Percentiles rank a stretch among this genome's conserved stretches.
Evolutionary conservation across 2,113 vertebrate genomes (phyloP).

Genomic region (Pluvianellus socialis): DNA sequence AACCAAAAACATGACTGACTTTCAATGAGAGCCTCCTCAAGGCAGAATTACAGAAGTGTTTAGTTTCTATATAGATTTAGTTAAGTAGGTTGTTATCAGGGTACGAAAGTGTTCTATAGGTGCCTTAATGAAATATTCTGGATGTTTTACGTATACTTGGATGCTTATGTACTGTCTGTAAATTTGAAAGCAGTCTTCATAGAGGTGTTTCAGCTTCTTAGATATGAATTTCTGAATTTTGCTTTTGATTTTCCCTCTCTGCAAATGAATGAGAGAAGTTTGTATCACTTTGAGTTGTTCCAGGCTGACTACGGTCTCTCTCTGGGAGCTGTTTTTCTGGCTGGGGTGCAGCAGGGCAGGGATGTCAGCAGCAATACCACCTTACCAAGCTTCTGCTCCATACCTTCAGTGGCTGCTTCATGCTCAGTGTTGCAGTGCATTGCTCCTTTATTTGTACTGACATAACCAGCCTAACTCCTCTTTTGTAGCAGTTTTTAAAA

Average conservation of each 20-base stretch:
- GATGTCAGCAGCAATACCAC: neutral
- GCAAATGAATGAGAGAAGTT: neutral
- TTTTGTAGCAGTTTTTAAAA: neutral
- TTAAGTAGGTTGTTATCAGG: neutral
- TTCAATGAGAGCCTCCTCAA: neutral
- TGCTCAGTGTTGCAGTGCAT: neutral
- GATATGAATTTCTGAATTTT: neutral
- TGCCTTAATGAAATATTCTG: neutral
- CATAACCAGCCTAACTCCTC: neutral
- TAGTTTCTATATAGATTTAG: neutral
- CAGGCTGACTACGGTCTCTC: neutral
- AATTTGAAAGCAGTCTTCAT: neutral
- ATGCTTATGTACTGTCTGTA: neutral
- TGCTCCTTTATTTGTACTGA: neutral
- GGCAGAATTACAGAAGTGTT: neutral
- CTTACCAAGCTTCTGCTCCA: neutral
- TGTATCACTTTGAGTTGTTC: neutral
- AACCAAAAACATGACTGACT: neutral
- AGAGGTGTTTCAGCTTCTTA: neutral
- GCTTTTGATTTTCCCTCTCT: neutral
- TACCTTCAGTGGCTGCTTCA: neutral
- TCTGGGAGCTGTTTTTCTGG: neutral
- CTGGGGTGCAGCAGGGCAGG: neutral
- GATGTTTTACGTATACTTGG: neutral
- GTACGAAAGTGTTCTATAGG: neutral